Evolutionary conservation across 2,113 vertebrate genomes (phyloP).

Genomic region (Crocuta crocuta): DNA sequence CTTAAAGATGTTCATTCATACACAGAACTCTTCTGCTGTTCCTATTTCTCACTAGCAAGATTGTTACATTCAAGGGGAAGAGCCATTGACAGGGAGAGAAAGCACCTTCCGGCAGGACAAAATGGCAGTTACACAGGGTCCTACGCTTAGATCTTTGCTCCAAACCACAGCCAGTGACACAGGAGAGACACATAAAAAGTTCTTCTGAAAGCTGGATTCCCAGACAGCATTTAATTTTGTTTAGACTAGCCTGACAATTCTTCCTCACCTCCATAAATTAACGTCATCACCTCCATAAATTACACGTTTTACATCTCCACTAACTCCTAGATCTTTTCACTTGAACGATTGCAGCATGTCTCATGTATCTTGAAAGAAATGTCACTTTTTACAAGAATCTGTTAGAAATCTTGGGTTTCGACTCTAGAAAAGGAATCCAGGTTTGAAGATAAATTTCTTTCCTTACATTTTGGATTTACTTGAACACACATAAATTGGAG

Average conservation of each 20-base stretch:
- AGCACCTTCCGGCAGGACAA: too few species aligned
- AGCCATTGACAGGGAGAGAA: neutral
- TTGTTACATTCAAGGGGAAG: neutral
- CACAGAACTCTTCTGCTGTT: neutral
- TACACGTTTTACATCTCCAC: neutral
- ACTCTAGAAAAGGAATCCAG: neutral
- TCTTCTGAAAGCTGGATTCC: neutral
- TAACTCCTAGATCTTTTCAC: neutral
- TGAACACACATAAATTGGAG: neutral
- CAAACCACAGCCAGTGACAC: too few species aligned
- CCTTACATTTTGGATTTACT: neutral
- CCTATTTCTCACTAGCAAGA: neutral
- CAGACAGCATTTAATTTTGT: neutral
- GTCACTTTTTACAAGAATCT: neutral
- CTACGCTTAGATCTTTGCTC: neutral
- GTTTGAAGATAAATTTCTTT: neutral
- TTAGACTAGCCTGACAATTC: neutral
- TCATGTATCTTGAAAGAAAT: neutral
- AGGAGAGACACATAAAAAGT: rapidly evolving
- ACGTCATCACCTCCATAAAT: neutral
- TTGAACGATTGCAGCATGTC: neutral
- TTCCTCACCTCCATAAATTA: neutral
- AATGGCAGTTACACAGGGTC: rapidly evolving
- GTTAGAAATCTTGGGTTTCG: neutral
- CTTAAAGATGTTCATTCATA: too few species aligned